Conservation (phyloP, 2,113 vertebrate species). For the Emydocephalus ijimae region DNA sequence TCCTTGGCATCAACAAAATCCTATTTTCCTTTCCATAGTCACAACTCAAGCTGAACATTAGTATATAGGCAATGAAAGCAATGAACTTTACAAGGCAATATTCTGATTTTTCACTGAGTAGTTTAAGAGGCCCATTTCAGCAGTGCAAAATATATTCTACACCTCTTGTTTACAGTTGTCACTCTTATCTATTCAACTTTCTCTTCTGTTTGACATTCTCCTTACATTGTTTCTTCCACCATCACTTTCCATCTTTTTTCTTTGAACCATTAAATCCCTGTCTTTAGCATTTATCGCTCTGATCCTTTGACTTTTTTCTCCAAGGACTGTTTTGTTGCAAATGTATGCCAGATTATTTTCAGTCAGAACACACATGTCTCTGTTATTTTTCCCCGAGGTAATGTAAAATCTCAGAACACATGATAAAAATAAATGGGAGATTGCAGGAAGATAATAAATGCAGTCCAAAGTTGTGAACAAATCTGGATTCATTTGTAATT, state of each 20-base stretch:
- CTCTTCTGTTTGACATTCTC: not conserved
- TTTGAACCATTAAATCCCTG: not conserved
- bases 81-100: not conserved
- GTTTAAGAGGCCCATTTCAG: not conserved
- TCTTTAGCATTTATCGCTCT: not conserved
- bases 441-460: slow-evolving; percentile 29
- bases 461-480: slow-evolving; percentile 35
- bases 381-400: rapidly evolving
- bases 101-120: not conserved
- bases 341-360: not conserved
- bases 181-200: not conserved
- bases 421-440: slow-evolving; percentile 17
- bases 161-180: not conserved
- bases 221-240: not conserved
- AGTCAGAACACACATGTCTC: not conserved
- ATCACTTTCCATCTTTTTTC: not conserved
- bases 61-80: not conserved
- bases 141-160: not conserved
- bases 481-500: slow-evolving; percentile 43
- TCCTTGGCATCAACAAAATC: not conserved
- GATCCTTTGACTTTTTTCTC: not conserved
- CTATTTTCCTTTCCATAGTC: not conserved
- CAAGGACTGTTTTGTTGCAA: not conserved
- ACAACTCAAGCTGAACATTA: not conserved
- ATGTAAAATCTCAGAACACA: rapidly evolving